Percentiles rank a stretch among this genome's conserved stretches.
Conservation (phyloP, 2,797 vertebrate species). For the Gila robusta region DNA sequence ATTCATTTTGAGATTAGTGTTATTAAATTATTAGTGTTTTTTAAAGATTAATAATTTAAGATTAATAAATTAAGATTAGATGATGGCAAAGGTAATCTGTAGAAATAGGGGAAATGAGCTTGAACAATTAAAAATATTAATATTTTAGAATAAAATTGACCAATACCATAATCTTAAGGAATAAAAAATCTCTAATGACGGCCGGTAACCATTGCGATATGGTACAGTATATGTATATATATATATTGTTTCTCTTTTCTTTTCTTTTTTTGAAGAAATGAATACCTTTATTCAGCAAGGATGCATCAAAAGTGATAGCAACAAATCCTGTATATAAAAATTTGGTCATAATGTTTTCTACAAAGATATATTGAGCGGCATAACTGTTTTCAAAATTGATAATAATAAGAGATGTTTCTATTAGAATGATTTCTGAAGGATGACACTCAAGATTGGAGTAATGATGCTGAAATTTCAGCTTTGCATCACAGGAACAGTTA, state of each 20-base stretch:
- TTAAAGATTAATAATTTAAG: neutral
- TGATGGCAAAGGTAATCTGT: neutral
- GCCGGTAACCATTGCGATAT: too few relatives aligned
- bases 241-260: neutral
- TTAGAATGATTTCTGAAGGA: neutral
- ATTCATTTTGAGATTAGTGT: neutral
- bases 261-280: neutral
- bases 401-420: neutral
- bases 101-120: neutral
- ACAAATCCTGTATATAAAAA: neutral
- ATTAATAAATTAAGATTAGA: neutral
- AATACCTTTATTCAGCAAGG: neutral
- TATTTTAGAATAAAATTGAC: neutral
- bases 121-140: neutral
- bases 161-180: neutral
- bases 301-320: neutral
- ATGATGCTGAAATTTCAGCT: neutral
- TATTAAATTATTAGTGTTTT: neutral
- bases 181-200: too few relatives aligned
- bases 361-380: neutral
- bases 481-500: neutral
- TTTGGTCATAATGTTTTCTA: neutral
- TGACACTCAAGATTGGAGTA: too few relatives aligned
- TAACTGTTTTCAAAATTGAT: neutral
- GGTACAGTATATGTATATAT: neutral